Evolutionary conservation across 2,888 invertebrate species (phyloP), one percentile per base, ranked within the genome.

Genomic region (Girardia tigrina): DNA sequence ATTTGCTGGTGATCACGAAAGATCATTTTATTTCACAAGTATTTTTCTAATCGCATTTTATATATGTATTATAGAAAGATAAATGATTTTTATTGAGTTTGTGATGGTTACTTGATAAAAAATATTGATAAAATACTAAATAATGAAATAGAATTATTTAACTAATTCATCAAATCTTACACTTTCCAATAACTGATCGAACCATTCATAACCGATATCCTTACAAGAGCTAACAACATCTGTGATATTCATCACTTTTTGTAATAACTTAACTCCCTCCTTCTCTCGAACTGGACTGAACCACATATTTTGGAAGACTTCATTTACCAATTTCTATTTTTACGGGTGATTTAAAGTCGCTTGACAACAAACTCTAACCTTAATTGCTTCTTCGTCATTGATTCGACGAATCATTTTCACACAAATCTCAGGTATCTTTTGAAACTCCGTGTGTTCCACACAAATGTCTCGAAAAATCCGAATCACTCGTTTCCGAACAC

Each of bases 241-340:
- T 0, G 94, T 94, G 79, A 97, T 95, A 84, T 94, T 93, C 87
- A 92, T 90, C 2, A 97, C 94, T 86, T 93, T 94, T 78, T 92
- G 86, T 76, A 89, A 82, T 71, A 86, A 79, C 75, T 81, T 81
- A 12, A 80, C 79, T 14, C 81, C 76, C 77, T 83, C 82, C 77
- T 80, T 80, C 26, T 80, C 79, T 77, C 81, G 79, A 29, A 83
- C 78, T 4, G 95, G 94, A 20, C 91, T 91, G 83, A 99, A 98
- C 98, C 98, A 99, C 92, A 98, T 94, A 82, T 91, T 91, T 86
- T 94, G 83, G 85, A 99, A 97, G 75, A 97, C 97, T 84, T 99
- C 98, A 88, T 94, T 92, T 29, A 98, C 97, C 79, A 98, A 86
- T 85, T 98, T 98, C 81, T 86, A 73, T 12, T 6, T n/a, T n/a